Percentiles rank a stretch among this genome's conserved stretches.
phyloP scores from a whole-genome alignment of 2,113 vertebrate genomes.

The Sturnira hondurensis region DNA sequence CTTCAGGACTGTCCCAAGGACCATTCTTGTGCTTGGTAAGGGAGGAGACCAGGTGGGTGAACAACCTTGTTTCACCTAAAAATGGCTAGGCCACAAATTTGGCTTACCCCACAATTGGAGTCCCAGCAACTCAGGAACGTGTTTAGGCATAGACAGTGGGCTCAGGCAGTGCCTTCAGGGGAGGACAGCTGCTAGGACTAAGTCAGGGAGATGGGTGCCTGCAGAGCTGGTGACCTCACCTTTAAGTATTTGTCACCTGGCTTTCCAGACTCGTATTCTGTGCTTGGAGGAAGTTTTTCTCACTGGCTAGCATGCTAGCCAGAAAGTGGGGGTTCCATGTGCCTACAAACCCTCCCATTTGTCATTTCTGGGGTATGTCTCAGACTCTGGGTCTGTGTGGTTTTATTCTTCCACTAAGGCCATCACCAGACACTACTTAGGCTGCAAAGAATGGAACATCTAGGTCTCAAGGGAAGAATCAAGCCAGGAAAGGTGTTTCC shows the following conservation, averaged over 20 bases:
- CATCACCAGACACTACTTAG: background rate
- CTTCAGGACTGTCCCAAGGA: background rate
- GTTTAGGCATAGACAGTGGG: background rate
- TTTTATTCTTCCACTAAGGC: background rate
- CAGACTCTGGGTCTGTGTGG: background rate
- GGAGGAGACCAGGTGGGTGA: background rate
- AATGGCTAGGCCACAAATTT: background rate
- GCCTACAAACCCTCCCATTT: background rate
- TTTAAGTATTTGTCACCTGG: background rate
- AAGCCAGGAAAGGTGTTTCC: background rate
- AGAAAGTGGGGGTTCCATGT: background rate
- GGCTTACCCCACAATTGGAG: background rate
- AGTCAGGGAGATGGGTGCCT: background rate
- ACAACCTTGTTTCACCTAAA: background rate
- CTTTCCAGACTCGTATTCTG: background rate
- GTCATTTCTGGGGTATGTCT: background rate
- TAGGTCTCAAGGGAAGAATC: background rate
- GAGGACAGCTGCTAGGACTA: background rate
- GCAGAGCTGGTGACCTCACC: background rate
- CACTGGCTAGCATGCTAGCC: background rate
- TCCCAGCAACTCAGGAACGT: background rate
- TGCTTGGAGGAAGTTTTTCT: background rate
- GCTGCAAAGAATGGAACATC: background rate
- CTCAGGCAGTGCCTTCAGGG: background rate
- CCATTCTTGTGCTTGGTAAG: background rate